phyloP scores from a whole-genome alignment of 2,797 vertebrate genomes.

The Squalus acanthias region DNA sequence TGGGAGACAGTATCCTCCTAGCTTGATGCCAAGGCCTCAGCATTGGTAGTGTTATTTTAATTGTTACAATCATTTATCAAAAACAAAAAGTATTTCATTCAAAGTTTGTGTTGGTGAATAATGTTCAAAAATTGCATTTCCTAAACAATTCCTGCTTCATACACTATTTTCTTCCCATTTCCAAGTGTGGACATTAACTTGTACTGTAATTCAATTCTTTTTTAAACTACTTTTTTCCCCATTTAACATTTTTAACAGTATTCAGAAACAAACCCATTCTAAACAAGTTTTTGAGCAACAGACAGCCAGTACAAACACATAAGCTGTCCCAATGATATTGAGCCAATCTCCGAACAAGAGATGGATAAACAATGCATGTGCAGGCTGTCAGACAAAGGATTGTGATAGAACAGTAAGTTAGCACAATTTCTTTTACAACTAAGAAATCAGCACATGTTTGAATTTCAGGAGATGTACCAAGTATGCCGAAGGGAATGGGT shows the following conservation, averaged over 20 bases:
- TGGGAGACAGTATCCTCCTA: too few relatives aligned
- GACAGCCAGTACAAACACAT: neutral
- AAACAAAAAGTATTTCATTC: too few relatives aligned
- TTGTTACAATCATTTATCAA: too few relatives aligned
- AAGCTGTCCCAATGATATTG: neutral
- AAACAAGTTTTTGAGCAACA: neutral
- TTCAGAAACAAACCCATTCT: neutral
- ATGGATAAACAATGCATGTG: neutral
- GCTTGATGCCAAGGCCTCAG: too few relatives aligned
- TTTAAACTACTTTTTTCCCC: neutral
- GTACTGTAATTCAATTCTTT: too few relatives aligned
- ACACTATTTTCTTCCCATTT: too few relatives aligned
- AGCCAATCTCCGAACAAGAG: too few relatives aligned
- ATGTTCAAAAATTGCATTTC: too few relatives aligned
- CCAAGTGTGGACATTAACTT: too few relatives aligned
- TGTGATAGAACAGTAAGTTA: neutral
- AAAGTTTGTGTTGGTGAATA: too few relatives aligned
- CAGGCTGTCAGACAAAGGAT: neutral
- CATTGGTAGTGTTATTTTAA: too few relatives aligned
- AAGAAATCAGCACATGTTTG: neutral
- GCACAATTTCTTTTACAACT: neutral
- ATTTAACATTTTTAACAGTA: neutral
- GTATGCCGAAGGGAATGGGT: neutral
- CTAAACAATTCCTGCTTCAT: too few relatives aligned
- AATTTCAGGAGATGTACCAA: neutral